These are phyloP conservation scores for Polydrusus cervinus DNA, from an alignment of 2,888 invertebrate species.

Conservation along the genomic window DNA sequence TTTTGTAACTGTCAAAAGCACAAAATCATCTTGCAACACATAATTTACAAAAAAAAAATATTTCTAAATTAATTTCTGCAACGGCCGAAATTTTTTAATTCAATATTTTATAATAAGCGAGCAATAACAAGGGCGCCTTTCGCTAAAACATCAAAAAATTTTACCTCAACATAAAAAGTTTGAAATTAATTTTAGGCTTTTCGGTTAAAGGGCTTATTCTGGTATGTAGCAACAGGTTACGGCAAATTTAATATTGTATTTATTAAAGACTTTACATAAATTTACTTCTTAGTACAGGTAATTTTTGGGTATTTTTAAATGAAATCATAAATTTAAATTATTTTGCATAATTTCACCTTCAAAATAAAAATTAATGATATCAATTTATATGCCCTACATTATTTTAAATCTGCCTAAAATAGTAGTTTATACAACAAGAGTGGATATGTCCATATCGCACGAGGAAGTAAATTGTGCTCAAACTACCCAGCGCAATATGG, in stretches of 20 bases:
- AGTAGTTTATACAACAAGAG: too few relatives aligned
- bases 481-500: too few relatives aligned
- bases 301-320: background rate
- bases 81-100: background rate
- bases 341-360: background rate
- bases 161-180: slow-evolving; percentile 10
- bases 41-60: background rate
- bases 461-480: too few relatives aligned
- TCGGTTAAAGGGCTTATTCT: background rate
- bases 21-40: too few relatives aligned
- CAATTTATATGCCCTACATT: too few relatives aligned
- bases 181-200: slow-evolving; percentile 3
- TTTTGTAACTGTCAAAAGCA: background rate
- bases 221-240: background rate
- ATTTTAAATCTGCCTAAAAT: too few relatives aligned
- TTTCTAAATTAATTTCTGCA: background rate
- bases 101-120: background rate
- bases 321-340: background rate
- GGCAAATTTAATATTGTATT: background rate
- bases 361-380: too few relatives aligned
- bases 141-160: background rate
- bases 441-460: too few relatives aligned
- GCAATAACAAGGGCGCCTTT: background rate
- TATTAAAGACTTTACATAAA: slow-evolving; percentile 5
- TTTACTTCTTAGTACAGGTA: background rate